Percentiles rank a stretch among this genome's conserved stretches.
Evolutionary conservation across 1,140 invertebrate species (phyloP).

Genomic region (Meteorus sp.): DNA sequence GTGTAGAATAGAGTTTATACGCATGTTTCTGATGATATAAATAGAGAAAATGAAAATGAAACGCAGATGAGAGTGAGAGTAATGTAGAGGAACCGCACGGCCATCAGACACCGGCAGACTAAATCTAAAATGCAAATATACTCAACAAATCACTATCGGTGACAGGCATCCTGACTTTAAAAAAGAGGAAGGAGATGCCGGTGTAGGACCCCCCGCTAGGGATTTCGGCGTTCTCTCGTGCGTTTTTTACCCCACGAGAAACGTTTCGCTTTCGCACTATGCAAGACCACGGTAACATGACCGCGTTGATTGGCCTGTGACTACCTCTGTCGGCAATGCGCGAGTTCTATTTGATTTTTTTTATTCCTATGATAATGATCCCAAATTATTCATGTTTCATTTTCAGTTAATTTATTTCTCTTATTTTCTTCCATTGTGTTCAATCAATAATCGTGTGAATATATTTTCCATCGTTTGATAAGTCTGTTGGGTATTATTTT

Average conservation of each 20-base stretch:
- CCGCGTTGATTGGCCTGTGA: constrained; percentile 36
- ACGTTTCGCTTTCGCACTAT: constrained; percentile 25
- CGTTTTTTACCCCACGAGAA: constrained; percentile 5
- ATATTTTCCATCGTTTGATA: too few species aligned
- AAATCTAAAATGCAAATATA: constrained; percentile 60
- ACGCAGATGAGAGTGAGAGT: constrained; percentile 31
- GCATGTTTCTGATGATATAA: too few species aligned
- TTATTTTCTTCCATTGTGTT: not conserved
- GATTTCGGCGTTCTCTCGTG: constrained; percentile 38
- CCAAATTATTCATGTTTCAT: not conserved
- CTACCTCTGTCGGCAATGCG: not conserved
- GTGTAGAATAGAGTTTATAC: too few species aligned
- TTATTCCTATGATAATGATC: not conserved
- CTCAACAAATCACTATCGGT: constrained; percentile 59
- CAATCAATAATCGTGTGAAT: not conserved
- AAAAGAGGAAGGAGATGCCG: constrained; percentile 54
- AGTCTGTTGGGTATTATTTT: not conserved
- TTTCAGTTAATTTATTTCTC: not conserved
- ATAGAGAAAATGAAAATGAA: constrained; percentile 43
- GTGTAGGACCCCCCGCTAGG: constrained; percentile 53
- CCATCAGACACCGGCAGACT: constrained; percentile 48
- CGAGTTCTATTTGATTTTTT: too few species aligned
- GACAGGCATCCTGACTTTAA: constrained; percentile 55
- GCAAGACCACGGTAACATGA: too few species aligned
- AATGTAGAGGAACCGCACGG: constrained; percentile 25